These are phyloP conservation scores for Procapra przewalskii DNA, from an alignment of 2,113 vertebrate species.

Conservation along the genomic window DNA sequence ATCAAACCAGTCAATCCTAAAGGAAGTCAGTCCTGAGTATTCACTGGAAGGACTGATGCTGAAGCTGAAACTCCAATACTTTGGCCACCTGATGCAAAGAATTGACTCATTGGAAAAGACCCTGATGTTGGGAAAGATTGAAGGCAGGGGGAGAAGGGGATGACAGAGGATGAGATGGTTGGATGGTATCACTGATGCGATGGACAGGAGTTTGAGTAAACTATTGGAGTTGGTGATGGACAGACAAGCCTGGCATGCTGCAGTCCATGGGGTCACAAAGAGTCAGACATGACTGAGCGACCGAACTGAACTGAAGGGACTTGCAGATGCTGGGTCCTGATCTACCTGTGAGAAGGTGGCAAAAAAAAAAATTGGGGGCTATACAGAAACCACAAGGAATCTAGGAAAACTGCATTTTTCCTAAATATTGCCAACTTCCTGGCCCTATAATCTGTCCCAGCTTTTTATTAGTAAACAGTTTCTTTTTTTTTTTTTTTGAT, in stretches of 20 bases:
- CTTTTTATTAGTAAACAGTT: not conserved
- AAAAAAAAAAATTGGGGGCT: not conserved
- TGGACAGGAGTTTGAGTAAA: not conserved
- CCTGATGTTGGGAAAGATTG: not conserved
- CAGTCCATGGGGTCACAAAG: not conserved
- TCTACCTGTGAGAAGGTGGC: not conserved
- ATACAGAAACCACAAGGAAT: not conserved
- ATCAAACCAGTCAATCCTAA: not conserved
- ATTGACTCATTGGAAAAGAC: not conserved
- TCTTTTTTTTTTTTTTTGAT: not conserved
- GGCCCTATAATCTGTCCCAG: not conserved
- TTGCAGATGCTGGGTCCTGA: not conserved
- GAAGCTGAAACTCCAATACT: not conserved
- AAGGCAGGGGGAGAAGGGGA: not conserved
- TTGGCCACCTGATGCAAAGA: not conserved
- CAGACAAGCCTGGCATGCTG: not conserved
- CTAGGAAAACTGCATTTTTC: not conserved
- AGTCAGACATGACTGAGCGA: rapidly evolving
- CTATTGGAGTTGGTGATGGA: not conserved
- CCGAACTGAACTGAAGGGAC: not conserved
- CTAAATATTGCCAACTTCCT: not conserved
- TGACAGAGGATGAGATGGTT: not conserved
- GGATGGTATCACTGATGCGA: not conserved
- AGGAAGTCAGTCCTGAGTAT: not conserved
- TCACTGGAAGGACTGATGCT: not conserved